Evolutionary conservation across 2,797 vertebrate species (phyloP).

Genomic region (Poecilia gillii): DNA sequence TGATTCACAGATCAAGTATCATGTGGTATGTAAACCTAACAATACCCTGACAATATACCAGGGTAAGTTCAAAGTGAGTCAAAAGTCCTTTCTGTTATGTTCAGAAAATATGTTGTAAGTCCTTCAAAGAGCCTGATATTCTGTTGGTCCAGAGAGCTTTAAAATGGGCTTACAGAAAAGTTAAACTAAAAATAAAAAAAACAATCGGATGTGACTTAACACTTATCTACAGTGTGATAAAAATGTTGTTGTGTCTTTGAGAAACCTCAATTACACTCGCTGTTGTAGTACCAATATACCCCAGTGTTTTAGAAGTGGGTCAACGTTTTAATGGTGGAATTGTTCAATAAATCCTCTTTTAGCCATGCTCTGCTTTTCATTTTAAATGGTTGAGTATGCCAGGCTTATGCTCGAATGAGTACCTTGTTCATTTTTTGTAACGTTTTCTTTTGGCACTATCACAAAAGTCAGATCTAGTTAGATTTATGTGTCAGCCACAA

Average conservation of each 20-base stretch:
- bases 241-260: background rate
- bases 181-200: background rate
- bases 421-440: background rate
- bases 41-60: background rate
- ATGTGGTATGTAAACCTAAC: background rate
- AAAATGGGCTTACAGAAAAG: background rate
- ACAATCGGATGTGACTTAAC: background rate
- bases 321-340: background rate
- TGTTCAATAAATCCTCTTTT: conserved; percentile 7
- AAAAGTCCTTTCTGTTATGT: background rate
- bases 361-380: background rate
- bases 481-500: background rate
- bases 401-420: background rate
- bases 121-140: background rate
- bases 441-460: background rate
- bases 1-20: background rate
- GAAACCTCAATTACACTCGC: background rate
- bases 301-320: background rate
- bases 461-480: background rate
- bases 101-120: background rate
- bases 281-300: background rate
- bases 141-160: background rate
- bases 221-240: background rate
- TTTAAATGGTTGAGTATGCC: background rate
- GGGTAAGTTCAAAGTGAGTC: background rate